These are phyloP conservation scores for Pseudonaja textilis DNA, from an alignment of 2,113 vertebrate genomes.

Conservation along the genomic window DNA sequence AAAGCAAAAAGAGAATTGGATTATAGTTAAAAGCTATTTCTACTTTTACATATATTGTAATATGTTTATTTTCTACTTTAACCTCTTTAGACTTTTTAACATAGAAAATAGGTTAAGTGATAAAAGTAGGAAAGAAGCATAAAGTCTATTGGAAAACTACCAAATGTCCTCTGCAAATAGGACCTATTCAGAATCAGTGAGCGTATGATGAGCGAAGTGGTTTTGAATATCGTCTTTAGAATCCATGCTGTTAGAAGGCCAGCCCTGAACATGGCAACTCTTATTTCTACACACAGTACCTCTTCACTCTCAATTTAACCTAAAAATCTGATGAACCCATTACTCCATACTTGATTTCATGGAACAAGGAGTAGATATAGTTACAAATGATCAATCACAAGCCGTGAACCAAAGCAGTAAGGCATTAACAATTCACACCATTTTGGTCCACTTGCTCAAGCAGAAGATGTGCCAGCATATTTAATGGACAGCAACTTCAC, in stretches of 20 bases:
- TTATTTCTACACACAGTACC: constrained; percentile 88
- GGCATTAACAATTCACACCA: constrained; percentile 92
- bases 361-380: constrained; percentile 93
- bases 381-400: constrained; percentile 94
- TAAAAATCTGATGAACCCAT: constrained; percentile 91
- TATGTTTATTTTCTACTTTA: constrained; percentile 67
- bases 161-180: constrained; percentile 87
- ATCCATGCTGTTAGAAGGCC: constrained; percentile 89
- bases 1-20: constrained; percentile 24
- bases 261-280: constrained; percentile 85
- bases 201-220: constrained; percentile 91
- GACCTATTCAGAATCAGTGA: constrained; percentile 92
- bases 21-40: constrained; percentile 48
- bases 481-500: constrained; percentile 85
- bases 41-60: constrained; percentile 67
- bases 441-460: constrained; percentile 89
- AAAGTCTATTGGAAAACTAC: constrained; percentile 87
- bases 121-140: constrained; percentile 82
- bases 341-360: constrained; percentile 92
- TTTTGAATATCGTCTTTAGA: constrained; percentile 91
- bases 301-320: constrained; percentile 98
- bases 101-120: constrained; percentile 64
- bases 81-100: constrained; percentile 59
- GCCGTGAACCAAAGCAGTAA: constrained; percentile 87
- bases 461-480: constrained; percentile 89